Conservation (phyloP, 2,113 vertebrate species). For the Poecilia latipinna region DNA sequence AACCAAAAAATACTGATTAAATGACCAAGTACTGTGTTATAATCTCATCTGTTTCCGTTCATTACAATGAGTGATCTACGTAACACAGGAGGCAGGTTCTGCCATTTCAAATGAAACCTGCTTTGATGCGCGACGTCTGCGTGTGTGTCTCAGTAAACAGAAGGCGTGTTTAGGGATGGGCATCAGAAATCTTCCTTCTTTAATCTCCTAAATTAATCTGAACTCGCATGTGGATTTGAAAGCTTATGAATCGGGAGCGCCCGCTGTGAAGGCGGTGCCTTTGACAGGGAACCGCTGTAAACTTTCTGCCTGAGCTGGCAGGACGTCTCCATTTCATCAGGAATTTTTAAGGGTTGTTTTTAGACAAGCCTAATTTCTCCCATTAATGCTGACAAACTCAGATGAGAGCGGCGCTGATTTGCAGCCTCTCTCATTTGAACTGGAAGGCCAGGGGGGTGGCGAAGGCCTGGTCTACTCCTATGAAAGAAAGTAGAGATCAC, state of each 20-base stretch:
- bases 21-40: constrained; percentile 50
- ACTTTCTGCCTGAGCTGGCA: constrained; percentile 19
- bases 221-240: constrained; percentile 54
- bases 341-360: constrained; percentile 25
- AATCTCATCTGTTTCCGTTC: constrained; percentile 42
- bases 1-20: constrained; percentile 55
- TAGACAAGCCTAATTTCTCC: constrained; percentile 46
- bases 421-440: constrained; percentile 23
- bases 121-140: constrained; percentile 59
- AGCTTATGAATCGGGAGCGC: constrained; percentile 36
- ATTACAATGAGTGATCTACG: constrained; percentile 51
- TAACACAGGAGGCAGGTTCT: constrained; percentile 53
- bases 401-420: constrained; percentile 46
- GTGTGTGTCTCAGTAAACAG: constrained; percentile 7
- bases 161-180: constrained; percentile 33
- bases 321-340: constrained; percentile 64
- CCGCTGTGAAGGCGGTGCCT: constrained; percentile 31
- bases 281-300: constrained; percentile 41
- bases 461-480: constrained; percentile 24
- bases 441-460: constrained; percentile 11
- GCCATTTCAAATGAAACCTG: constrained; percentile 41
- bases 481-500: constrained; percentile 42
- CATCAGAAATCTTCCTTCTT: constrained; percentile 42
- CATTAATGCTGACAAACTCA: constrained; percentile 55
- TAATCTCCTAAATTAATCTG: constrained; percentile 67